phyloP scores from a whole-genome alignment of 2,888 invertebrate genomes.

The Cyaniris semiargus region DNA sequence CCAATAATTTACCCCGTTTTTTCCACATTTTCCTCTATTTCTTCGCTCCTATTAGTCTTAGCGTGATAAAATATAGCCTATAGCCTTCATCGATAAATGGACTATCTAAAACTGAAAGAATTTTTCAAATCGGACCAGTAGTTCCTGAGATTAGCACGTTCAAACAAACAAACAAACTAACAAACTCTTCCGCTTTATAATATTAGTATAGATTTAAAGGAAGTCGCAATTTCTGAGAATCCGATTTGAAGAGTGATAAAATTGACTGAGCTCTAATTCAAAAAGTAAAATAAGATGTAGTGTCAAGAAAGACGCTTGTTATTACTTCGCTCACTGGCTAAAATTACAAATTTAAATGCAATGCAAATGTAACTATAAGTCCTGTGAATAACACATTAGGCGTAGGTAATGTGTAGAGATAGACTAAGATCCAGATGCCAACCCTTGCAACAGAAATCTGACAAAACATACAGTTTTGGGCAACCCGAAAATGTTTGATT shows the following conservation, averaged over 20 bases:
- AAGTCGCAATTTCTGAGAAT: background rate
- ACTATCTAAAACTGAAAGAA: too few species aligned
- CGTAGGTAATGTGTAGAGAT: background rate
- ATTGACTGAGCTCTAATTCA: conserved; percentile 9
- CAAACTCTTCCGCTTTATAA: too few species aligned
- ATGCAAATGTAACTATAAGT: background rate
- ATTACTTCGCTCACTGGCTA: background rate
- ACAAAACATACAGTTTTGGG: too few species aligned
- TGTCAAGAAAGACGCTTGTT: background rate
- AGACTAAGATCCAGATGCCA: background rate
- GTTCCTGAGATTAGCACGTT: too few species aligned
- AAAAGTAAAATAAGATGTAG: background rate
- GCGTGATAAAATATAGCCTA: too few species aligned
- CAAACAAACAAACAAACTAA: too few species aligned
- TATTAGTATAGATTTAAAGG: background rate
- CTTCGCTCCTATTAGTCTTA: too few species aligned
- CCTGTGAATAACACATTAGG: background rate
- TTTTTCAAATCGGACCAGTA: too few species aligned
- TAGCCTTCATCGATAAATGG: too few species aligned
- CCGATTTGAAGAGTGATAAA: background rate
- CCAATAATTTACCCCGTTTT: too few species aligned
- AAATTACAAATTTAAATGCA: conserved; percentile 20
- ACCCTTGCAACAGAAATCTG: background rate
- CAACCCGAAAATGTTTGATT: too few species aligned
- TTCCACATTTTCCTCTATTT: too few species aligned